These are phyloP conservation scores for Anisognathus igniventris DNA, from an alignment of 2,797 vertebrate genomes.

Conservation along the genomic window DNA sequence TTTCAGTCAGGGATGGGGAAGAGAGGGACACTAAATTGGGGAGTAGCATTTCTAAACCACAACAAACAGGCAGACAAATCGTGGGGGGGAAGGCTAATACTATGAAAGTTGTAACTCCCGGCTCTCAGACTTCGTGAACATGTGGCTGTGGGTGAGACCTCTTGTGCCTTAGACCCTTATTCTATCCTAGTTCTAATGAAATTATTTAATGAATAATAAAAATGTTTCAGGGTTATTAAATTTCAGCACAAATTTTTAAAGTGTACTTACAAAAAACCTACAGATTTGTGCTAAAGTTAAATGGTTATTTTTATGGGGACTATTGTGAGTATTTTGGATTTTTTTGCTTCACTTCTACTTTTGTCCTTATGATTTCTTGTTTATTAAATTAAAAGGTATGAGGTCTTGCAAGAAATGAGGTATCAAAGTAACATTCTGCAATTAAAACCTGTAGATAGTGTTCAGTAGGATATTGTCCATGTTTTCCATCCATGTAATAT, in stretches of 20 bases:
- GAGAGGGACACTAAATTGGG: fast-evolving
- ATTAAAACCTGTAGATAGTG: neutral
- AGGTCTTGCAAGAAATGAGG: neutral
- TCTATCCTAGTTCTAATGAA: neutral
- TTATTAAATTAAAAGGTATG: neutral
- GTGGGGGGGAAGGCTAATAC: fast-evolving
- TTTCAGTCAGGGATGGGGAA: neutral
- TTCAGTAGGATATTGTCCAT: neutral
- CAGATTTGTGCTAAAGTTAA: neutral
- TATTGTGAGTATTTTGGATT: fast-evolving
- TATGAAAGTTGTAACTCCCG: neutral
- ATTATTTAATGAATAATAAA: neutral
- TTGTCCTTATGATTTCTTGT: neutral
- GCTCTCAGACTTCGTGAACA: neutral
- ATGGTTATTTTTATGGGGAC: neutral
- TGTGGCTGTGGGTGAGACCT: neutral
- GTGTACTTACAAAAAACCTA: neutral
- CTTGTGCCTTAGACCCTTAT: neutral
- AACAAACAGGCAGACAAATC: neutral
- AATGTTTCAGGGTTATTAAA: neutral
- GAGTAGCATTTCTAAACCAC: neutral
- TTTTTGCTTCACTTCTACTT: neutral
- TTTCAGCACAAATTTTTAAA: neutral
- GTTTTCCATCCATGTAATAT: neutral
- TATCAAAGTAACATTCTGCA: neutral